Evolutionary conservation across 2,888 invertebrate genomes (phyloP).

Genomic region (Andrena camellia): DNA sequence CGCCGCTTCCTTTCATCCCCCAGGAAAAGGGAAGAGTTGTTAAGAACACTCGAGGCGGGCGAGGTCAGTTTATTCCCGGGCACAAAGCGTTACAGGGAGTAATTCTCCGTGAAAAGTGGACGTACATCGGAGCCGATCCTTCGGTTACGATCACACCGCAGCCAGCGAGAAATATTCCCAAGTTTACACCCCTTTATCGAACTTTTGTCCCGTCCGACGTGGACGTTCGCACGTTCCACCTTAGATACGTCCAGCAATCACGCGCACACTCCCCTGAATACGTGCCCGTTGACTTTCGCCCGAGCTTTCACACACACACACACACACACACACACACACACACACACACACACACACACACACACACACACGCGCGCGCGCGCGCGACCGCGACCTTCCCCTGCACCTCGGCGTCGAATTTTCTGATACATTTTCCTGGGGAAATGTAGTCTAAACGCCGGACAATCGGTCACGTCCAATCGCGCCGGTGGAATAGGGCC

Average conservation of each 20-base stretch:
- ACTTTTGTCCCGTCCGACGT: slow-evolving; percentile 22
- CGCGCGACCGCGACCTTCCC: neutral
- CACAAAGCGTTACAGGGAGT: neutral
- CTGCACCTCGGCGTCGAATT: slow-evolving; percentile 27
- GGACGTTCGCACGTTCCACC: slow-evolving; percentile 32
- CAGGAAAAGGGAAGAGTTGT: neutral
- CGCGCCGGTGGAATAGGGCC: slow-evolving; percentile 2
- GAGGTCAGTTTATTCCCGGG: neutral
- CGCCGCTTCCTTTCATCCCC: too few relatives aligned
- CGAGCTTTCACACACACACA: slow-evolving; percentile 52
- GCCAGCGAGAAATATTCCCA: slow-evolving; percentile 8
- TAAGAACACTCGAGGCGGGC: neutral
- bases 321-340: too few relatives aligned
- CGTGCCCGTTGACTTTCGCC: slow-evolving; percentile 54
- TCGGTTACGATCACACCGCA: neutral
- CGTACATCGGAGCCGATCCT: neutral
- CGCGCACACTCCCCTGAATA: slow-evolving; percentile 27
- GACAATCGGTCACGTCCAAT: slow-evolving; percentile 53
- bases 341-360: too few relatives aligned
- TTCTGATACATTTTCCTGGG: slow-evolving; percentile 30
- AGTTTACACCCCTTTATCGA: slow-evolving; percentile 36
- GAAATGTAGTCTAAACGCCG: slow-evolving; percentile 44
- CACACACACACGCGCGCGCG: too few relatives aligned
- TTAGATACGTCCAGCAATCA: slow-evolving; percentile 52
- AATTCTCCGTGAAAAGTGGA: slow-evolving; percentile 2